phyloP scores from a whole-genome alignment of 2,797 vertebrate genomes.

The Mastacembelus armatus region DNA sequence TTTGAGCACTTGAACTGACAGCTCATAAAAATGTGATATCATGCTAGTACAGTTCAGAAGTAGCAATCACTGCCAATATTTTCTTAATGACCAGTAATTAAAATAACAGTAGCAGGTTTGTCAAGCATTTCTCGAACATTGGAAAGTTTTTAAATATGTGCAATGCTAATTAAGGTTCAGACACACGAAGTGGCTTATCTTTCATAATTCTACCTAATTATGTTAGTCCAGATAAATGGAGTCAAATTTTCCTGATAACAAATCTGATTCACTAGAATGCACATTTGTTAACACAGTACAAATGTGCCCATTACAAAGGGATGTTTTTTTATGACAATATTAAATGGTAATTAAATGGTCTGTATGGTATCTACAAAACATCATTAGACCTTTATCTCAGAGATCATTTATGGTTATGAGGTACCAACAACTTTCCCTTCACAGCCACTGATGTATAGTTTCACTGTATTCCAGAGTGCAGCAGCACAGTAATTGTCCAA shows the following conservation, averaged over 20 bases:
- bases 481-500: too few relatives aligned
- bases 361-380: slow-evolving; percentile 16
- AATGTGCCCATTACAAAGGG: slow-evolving; percentile 42
- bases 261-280: slow-evolving; percentile 35
- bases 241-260: slow-evolving; percentile 48
- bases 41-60: neutral
- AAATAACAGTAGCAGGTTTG: too few relatives aligned
- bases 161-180: neutral
- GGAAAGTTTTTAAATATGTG: slow-evolving; percentile 6
- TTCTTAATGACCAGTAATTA: neutral
- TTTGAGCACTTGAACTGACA: slow-evolving; percentile 10
- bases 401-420: slow-evolving; percentile 9
- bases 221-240: slow-evolving; percentile 53
- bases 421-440: neutral
- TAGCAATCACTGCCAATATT: neutral
- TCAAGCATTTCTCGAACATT: slow-evolving; percentile 2
- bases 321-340: slow-evolving; percentile 18
- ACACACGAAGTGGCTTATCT: slow-evolving; percentile 6
- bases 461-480: neutral
- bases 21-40: neutral
- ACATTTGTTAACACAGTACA: slow-evolving; percentile 42
- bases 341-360: slow-evolving; percentile 34
- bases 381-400: slow-evolving; percentile 7
- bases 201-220: slow-evolving; percentile 46
- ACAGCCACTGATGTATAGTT: neutral